Conservation (phyloP, 2,113 vertebrate species). For the Lagenorhynchus albirostris region DNA sequence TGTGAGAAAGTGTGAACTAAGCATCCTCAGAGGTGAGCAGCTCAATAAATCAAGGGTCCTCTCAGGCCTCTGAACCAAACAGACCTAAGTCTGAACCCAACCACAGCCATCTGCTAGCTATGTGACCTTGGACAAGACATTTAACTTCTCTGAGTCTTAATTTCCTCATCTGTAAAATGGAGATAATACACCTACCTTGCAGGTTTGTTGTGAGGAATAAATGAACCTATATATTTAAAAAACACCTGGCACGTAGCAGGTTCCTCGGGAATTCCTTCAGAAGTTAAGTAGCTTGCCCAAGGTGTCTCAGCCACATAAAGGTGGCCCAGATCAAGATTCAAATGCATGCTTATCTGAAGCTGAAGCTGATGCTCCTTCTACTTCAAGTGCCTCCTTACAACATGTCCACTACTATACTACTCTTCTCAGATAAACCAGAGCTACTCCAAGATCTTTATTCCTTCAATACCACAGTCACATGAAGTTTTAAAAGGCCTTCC, state of each 20-base stretch:
- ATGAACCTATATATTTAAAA: background rate
- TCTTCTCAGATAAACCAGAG: background rate
- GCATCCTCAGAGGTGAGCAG: background rate
- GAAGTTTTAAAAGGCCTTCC: background rate
- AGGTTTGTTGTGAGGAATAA: background rate
- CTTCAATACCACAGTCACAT: background rate
- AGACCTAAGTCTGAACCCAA: background rate
- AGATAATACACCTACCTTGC: background rate
- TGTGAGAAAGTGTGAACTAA: background rate
- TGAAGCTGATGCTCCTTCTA: background rate
- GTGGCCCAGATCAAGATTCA: background rate
- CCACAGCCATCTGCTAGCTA: background rate
- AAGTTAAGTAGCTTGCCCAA: slow-evolving; percentile 39
- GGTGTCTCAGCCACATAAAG: background rate
- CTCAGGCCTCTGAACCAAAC: background rate
- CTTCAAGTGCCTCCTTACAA: background rate
- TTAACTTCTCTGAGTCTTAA: slow-evolving; percentile 42
- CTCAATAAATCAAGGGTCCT: background rate
- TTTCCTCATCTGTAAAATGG: slow-evolving; percentile 44
- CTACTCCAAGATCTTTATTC: background rate
- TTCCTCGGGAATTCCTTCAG: background rate
- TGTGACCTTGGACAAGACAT: slow-evolving; percentile 28
- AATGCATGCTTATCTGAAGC: background rate
- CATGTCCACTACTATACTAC: background rate
- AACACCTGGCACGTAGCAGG: background rate